These are phyloP conservation scores for Psilanteris sp. DNA, from an alignment of 1,140 invertebrate species.

Conservation along the genomic window DNA sequence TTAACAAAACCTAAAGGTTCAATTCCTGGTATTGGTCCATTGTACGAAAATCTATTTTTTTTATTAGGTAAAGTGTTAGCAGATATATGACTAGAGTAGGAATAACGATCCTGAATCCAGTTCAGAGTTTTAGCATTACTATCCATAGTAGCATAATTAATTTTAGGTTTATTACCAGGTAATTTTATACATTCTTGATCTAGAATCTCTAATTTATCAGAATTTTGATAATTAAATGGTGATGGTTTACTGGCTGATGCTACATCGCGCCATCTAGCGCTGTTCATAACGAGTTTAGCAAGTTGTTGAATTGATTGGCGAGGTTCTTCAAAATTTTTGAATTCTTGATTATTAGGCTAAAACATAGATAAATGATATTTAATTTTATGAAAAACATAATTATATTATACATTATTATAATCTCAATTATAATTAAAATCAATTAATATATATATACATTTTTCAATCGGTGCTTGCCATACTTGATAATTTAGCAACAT, in stretches of 20 bases:
- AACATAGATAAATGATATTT: constrained; percentile 1
- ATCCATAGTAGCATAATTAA: constrained; percentile 29
- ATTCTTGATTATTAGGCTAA: constrained; percentile 14
- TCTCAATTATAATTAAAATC: no score
- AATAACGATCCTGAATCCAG: constrained; percentile 71
- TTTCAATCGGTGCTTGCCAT: no score
- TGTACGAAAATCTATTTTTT: constrained; percentile 46
- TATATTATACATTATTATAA: no score
- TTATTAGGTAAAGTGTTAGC: constrained; percentile 8
- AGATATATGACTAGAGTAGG: constrained; percentile 42
- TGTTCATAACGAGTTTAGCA: constrained; percentile 75
- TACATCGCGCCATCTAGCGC: constrained; percentile 72
- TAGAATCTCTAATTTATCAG: not conserved
- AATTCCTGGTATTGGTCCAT: constrained; percentile 55
- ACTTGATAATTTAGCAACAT: no score
- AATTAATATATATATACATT: no score
- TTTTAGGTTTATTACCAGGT: not conserved
- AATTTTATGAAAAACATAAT: not conserved
- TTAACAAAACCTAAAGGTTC: constrained; percentile 48
- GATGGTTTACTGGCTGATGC: constrained; percentile 28
- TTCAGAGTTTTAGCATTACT: constrained; percentile 65
- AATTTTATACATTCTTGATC: not conserved
- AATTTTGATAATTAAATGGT: constrained; percentile 12
- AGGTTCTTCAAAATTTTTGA: constrained; percentile 47
- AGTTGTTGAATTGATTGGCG: constrained; percentile 75